phyloP scores from a whole-genome alignment of 2,888 invertebrate genomes.

The Cylloceria caligata region DNA sequence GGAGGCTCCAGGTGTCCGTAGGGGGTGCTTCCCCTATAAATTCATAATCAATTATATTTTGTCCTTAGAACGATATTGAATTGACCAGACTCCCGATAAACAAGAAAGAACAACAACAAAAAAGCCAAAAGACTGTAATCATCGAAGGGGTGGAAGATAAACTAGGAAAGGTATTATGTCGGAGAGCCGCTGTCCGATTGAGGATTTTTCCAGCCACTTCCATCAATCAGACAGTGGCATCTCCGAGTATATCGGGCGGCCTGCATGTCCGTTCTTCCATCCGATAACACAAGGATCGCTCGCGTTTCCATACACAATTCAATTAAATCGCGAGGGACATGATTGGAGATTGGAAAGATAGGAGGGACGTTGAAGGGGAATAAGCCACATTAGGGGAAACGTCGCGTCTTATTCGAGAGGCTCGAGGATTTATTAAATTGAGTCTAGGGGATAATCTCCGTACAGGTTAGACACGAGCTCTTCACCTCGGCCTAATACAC shows the following conservation, averaged over 20 bases:
- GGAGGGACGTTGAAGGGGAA: not conserved
- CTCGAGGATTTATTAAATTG: conserved; percentile 10
- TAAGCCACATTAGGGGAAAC: conserved; percentile 10
- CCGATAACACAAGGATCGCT: not conserved
- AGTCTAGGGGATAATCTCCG: conserved; percentile 22
- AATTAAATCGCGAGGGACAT: conserved; percentile 36
- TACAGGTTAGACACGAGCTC: conserved; percentile 26
- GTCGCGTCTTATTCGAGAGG: not conserved
- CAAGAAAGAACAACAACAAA: not conserved
- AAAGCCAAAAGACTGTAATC: conserved; percentile 17
- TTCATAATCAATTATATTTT: not conserved
- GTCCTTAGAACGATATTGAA: not conserved
- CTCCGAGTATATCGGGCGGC: conserved; percentile 24
- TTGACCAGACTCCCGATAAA: not conserved
- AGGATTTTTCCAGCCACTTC: conserved; percentile 91
- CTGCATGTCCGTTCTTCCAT: conserved; percentile 8
- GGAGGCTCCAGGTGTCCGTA: not conserved
- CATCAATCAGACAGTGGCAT: conserved; percentile 87
- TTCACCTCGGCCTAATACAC: conserved; percentile 49
- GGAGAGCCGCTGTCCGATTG: conserved; percentile 87
- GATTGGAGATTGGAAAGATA: conserved; percentile 17
- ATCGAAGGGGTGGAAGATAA: conserved; percentile 24
- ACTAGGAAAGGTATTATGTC: not conserved
- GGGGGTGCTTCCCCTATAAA: not conserved
- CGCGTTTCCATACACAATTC: conserved; percentile 27